Base-by-base conservation (phyloP, 2,888 invertebrate species). In the Laothoe populi region DNA sequence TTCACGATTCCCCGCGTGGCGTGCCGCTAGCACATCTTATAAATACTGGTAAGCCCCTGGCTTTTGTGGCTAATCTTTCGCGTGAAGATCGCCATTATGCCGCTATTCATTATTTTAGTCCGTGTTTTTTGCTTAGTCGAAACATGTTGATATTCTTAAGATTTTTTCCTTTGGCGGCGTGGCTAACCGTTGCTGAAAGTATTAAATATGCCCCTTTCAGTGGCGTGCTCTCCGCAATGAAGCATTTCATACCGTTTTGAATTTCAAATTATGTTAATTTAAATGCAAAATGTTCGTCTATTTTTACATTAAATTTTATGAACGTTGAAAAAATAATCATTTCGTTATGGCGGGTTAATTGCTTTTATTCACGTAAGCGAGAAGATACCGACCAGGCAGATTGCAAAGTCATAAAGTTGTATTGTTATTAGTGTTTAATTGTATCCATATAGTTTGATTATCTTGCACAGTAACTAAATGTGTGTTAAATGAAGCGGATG, bases 31-130 rank as follows among this genome's bases (percentile, higher is more conserved):
- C 87, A 83, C 88, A 88, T 82, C 88, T 90, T 92, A 91, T 90
- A 92, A 91, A 92, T 90, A 92, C 90, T 92, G 84, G 85, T 90
- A 92, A 92, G 87, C 89, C 87, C 77, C 79, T 81, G 85, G 90
- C 90, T 91, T 90, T 87, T 87, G 88, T 86, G 85, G 89, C 91
- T 92, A 92, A 92, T 92, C 92, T 90, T 90, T 88, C 83, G 87
- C 90, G 89, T 88, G 88, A 85, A 92, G 88, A 90, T 90, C 88
- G 86, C 87, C 84, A 89, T 92, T 90, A 90, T 86, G 86, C 88
- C 82, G 86, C 88, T 87, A 90, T 92, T 92, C 91, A 90, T 92
- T 90, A 90, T 90, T 90, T 88, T 80, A 77, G 80, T 81, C 77
- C 83, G 78, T 79, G 85, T 86, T 90, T 88, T 89, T 84, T 80